A percentile compares a stretch with the other conserved stretches of the same genome.
Conservation (phyloP, 1,140 invertebrate species). For the Scaptomyza hsui region DNA sequence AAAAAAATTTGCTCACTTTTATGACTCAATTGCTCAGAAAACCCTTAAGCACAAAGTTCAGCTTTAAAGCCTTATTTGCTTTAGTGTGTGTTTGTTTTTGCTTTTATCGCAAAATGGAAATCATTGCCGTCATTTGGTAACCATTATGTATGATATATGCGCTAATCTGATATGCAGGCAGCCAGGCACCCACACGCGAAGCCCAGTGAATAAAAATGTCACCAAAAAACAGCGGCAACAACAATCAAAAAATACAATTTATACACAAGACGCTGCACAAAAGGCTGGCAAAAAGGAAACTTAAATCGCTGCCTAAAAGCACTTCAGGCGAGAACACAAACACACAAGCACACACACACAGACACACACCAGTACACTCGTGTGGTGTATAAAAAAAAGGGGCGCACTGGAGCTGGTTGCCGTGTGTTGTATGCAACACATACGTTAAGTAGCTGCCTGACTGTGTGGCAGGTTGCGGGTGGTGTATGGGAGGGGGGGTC, state of each 20-base stretch:
- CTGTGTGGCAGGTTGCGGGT: constrained; percentile 14
- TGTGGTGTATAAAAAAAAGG: constrained; percentile 15
- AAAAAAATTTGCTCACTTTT: constrained; percentile 30
- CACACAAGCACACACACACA: constrained; percentile 21
- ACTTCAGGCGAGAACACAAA: constrained; percentile 30
- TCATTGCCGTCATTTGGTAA: constrained; percentile 78
- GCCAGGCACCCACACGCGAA: constrained; percentile 39
- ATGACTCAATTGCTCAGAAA: constrained; percentile 36
- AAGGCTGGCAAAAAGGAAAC: constrained; percentile 59
- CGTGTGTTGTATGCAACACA: constrained; percentile 71
- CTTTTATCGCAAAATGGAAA: constrained; percentile 71
- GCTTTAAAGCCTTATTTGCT: constrained; percentile 23
- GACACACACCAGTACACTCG: background rate
- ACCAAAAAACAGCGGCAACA: constrained; percentile 54
- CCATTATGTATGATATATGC: constrained; percentile 79
- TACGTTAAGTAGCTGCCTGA: constrained; percentile 71
- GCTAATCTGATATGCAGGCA: constrained; percentile 74
- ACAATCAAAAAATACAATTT: constrained; percentile 62
- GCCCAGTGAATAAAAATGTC: constrained; percentile 77
- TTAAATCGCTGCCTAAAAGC: constrained; percentile 54
- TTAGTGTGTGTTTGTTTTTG: constrained; percentile 7
- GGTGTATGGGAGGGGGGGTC: background rate
- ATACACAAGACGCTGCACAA: constrained; percentile 56
- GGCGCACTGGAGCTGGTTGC: constrained; percentile 30
- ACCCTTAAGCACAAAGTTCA: constrained; percentile 1